Conservation (phyloP, 2,797 vertebrate species). For the Scyliorhinus canicula region DNA sequence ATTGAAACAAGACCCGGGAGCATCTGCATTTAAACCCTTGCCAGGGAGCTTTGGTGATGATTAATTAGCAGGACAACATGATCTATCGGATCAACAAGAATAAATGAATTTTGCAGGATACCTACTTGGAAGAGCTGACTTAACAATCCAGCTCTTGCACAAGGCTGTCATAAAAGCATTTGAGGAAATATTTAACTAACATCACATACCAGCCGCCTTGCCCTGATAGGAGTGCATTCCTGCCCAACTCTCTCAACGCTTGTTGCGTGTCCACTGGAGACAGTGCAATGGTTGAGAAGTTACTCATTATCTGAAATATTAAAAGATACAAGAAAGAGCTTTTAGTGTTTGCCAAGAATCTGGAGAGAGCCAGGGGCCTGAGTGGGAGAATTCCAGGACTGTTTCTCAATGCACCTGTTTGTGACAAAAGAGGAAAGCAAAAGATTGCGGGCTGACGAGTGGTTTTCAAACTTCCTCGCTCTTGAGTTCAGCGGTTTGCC, state of each 20-base stretch:
- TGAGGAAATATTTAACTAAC: constrained; percentile 6
- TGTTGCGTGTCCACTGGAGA: not conserved
- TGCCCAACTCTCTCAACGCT: not conserved
- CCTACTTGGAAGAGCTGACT: not conserved
- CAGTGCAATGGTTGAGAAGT: not conserved
- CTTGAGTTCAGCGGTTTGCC: not conserved
- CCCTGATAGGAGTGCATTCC: not conserved
- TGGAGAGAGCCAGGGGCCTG: not conserved
- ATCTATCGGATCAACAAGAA: not conserved
- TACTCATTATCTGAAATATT: constrained; percentile 10
- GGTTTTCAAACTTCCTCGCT: no score
- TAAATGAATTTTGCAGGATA: not conserved
- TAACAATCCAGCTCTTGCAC: not conserved
- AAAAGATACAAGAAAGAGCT: not conserved
- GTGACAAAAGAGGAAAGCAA: not conserved
- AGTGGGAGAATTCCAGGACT: not conserved
- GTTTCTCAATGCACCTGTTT: not conserved
- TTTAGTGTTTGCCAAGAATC: not conserved
- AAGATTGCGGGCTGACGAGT: no score
- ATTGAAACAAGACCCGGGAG: not conserved
- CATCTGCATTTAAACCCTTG: no score
- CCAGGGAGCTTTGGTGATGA: not conserved
- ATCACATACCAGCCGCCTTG: not conserved
- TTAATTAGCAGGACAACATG: not conserved
- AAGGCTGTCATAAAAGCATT: not conserved